phyloP scores from a whole-genome alignment of 2,113 vertebrate species.

The Chrysemys picta region DNA sequence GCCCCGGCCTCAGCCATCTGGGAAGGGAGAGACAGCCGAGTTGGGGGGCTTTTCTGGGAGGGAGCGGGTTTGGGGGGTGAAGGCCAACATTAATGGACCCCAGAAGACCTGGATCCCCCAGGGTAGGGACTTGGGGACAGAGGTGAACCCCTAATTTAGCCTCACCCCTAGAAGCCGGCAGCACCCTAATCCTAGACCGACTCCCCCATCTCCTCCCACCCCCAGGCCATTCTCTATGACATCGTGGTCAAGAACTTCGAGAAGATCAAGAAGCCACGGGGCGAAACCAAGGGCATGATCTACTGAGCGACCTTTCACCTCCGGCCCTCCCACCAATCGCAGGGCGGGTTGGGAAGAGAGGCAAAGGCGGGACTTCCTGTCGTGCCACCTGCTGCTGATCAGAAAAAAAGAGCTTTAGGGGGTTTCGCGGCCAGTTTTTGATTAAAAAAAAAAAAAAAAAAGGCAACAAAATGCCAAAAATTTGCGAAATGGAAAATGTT shows the following conservation, averaged over 20 bases:
- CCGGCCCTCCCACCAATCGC: not conserved
- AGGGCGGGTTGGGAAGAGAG: not conserved
- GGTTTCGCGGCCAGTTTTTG: too few species aligned
- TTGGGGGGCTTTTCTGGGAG: not conserved
- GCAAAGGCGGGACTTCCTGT: not conserved
- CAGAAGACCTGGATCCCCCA: too few species aligned
- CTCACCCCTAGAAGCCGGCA: not conserved
- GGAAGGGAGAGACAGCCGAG: not conserved
- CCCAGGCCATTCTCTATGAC: constrained; percentile 88
- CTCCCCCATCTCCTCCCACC: not conserved
- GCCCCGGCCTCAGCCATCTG: too few species aligned
- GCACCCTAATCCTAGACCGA: not conserved
- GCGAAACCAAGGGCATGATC: constrained; percentile 90
- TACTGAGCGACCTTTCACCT: constrained; percentile 76
- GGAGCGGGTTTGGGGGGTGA: not conserved
- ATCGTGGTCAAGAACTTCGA: constrained; percentile 90
- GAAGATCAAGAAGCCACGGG: constrained; percentile 92
- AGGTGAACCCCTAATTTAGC: not conserved
- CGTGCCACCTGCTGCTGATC: not conserved
- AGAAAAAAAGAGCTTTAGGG: too few species aligned
- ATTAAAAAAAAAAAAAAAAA: too few species aligned
- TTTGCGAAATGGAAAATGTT: too few species aligned
- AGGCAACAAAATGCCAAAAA: too few species aligned
- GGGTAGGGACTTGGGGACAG: too few species aligned
- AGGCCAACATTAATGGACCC: too few species aligned